phyloP scores from a whole-genome alignment of 1,140 invertebrate genomes.

The Drosophila navojoa region DNA sequence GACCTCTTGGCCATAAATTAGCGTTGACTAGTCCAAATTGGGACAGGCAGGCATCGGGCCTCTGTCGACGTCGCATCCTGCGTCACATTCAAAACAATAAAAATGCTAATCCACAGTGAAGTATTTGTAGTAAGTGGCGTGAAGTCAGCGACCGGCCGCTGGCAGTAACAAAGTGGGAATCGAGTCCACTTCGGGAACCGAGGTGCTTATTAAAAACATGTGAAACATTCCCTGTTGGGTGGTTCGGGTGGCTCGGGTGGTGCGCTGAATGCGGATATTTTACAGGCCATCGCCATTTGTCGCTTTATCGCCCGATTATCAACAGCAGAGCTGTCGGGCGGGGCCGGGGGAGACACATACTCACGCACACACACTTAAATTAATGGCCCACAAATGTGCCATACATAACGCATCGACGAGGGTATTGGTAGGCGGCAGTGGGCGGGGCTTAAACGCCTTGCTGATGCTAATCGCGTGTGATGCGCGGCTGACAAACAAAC shows the following conservation, averaged over 20 bases:
- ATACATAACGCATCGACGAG: constrained; percentile 59
- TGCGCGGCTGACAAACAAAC: constrained; percentile 15
- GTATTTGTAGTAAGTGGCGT: constrained; percentile 14
- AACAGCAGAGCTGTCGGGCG: constrained; percentile 26
- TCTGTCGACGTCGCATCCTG: constrained; percentile 40
- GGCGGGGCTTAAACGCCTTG: constrained; percentile 12
- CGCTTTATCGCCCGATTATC: constrained; percentile 72
- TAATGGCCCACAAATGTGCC: constrained; percentile 72
- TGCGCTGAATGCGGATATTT: not conserved
- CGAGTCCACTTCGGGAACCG: constrained; percentile 31
- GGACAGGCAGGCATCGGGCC: constrained; percentile 40
- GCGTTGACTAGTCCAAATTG: constrained; percentile 66
- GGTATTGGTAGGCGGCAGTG: constrained; percentile 5
- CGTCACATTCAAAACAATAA: constrained; percentile 53
- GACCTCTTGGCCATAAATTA: constrained; percentile 68
- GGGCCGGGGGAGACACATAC: not conserved
- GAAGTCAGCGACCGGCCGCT: constrained; percentile 35
- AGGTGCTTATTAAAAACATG: constrained; percentile 68
- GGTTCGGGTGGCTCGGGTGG: constrained; percentile 12
- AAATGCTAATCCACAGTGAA: constrained; percentile 69
- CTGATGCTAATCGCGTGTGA: constrained; percentile 65
- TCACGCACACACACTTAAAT: constrained; percentile 41
- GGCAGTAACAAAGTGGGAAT: constrained; percentile 53
- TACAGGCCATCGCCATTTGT: constrained; percentile 56
- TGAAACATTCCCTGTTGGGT: constrained; percentile 19